Percentiles rank a stretch among this genome's conserved stretches.
phyloP scores from a whole-genome alignment of 2,113 vertebrate species.

The Stictonetta naevosa region DNA sequence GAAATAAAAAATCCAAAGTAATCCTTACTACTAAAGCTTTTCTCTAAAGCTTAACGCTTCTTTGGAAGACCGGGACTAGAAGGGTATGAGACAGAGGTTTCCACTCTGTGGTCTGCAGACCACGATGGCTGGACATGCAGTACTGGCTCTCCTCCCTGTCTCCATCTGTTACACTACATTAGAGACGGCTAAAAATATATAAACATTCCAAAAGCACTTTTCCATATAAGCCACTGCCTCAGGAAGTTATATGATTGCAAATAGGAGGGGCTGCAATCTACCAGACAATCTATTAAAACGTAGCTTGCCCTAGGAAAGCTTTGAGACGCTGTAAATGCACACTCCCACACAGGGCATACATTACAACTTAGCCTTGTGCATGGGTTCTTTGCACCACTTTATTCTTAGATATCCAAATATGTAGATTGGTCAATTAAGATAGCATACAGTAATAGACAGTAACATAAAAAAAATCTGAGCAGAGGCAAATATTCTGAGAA shows the following conservation, averaged over 20 bases:
- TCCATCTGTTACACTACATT: slow-evolving; percentile 58
- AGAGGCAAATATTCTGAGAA: background rate
- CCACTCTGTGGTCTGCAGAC: slow-evolving; percentile 10
- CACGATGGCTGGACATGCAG: slow-evolving; percentile 12
- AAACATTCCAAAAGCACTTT: slow-evolving; percentile 61
- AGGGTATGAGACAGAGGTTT: slow-evolving; percentile 20
- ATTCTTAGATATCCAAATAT: background rate
- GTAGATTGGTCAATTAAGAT: background rate
- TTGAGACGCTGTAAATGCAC: background rate
- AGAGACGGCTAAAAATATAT: slow-evolving; percentile 61
- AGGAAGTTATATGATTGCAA: slow-evolving; percentile 45
- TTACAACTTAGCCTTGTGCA: background rate
- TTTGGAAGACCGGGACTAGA: background rate
- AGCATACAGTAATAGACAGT: background rate
- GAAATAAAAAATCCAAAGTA: slow-evolving; percentile 1
- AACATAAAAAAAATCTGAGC: background rate
- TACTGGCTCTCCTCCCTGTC: slow-evolving; percentile 49
- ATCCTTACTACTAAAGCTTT: background rate
- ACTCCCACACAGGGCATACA: background rate
- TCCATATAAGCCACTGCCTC: slow-evolving; percentile 58
- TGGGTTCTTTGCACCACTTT: background rate
- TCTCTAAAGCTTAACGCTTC: background rate
- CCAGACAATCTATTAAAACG: background rate
- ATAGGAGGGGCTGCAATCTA: slow-evolving; percentile 17
- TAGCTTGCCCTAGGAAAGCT: slow-evolving; percentile 19